A percentile compares a stretch with the other conserved stretches of the same genome.
Evolutionary conservation across 2,113 vertebrate genomes (phyloP).

Genomic region (Trinectes maculatus): DNA sequence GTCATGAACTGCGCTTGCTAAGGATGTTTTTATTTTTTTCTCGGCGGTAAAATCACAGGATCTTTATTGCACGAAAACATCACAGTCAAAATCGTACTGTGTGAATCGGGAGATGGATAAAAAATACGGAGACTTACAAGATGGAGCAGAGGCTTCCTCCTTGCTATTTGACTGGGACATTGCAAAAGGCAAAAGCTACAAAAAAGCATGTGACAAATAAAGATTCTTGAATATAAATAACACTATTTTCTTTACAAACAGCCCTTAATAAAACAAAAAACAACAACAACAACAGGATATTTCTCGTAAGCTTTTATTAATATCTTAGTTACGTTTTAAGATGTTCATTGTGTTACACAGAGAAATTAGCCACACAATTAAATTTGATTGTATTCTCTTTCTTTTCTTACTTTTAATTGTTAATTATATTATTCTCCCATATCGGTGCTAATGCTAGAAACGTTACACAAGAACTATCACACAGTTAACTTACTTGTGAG

Average conservation of each 20-base stretch:
- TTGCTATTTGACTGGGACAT: background rate
- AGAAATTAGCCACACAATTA: constrained; percentile 79
- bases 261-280: background rate
- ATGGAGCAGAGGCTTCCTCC: no score
- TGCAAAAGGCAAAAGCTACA: background rate
- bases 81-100: no score
- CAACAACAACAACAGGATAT: constrained; percentile 1
- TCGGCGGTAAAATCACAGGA: no score
- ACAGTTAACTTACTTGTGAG: constrained; percentile 77
- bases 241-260: no score
- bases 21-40: no score
- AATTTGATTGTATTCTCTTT: constrained; percentile 75
- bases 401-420: constrained; percentile 51
- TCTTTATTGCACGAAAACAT: no score
- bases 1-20: no score
- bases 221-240: no score
- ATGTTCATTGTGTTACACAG: constrained; percentile 79
- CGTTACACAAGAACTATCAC: constrained; percentile 81
- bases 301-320: constrained; percentile 77
- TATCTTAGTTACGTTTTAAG: constrained; percentile 69
- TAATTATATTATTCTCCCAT: constrained; percentile 77
- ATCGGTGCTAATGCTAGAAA: constrained; percentile 81
- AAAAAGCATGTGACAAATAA: no score
- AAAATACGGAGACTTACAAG: no score
- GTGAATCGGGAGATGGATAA: no score